Base-by-base conservation (phyloP, 2,888 invertebrate species). In the Danaus chrysippus region DNA sequence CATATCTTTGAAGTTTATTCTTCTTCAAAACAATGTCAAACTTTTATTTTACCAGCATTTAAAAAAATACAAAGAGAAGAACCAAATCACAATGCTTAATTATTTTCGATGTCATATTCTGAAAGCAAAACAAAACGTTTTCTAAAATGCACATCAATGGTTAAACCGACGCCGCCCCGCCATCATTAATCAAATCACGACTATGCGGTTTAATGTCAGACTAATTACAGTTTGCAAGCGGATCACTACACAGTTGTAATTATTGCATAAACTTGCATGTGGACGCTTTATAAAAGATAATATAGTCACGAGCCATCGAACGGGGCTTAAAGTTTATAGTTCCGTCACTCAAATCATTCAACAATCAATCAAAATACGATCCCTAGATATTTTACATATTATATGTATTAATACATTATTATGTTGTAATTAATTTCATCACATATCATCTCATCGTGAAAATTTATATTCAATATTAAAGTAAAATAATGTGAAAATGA, bases 171-270 rank as follows among this genome's bases (percentile, higher is more conserved):
- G 46, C 61, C 54, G 56, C 57, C 63, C 64, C 62, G 63, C 64
- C 56, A 64, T 68, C 78, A 78, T 89, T 88, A 87, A 89, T 89
- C 89, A 89, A 87, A 88, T 87, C 87, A 82, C 79, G 76, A 76
- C 76, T 75, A 76, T 78, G 84, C 79, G 87, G 87, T 84, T 83
- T 86, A 84, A 87, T 86, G 83, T 82, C 86, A 78, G 82, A 81
- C 87, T 89, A 90, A 90, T 89, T 89, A 88, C 87, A 85, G 86
- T 83, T 82, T 78, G 81, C 72, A 49, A 15, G 76, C 58, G 59
- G 56, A 58, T 67, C 62, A 56, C 60, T 61, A 65, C 61, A 58
- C 62, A 72, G 74, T 74, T 63, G 76, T 80, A 82, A 84, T 83
- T 78, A 79, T 73, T 77, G 79, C 76, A 82, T 82, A 78, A 77